Conservation (phyloP, 2,888 invertebrate species). For the Rugalucina vietnamica region DNA sequence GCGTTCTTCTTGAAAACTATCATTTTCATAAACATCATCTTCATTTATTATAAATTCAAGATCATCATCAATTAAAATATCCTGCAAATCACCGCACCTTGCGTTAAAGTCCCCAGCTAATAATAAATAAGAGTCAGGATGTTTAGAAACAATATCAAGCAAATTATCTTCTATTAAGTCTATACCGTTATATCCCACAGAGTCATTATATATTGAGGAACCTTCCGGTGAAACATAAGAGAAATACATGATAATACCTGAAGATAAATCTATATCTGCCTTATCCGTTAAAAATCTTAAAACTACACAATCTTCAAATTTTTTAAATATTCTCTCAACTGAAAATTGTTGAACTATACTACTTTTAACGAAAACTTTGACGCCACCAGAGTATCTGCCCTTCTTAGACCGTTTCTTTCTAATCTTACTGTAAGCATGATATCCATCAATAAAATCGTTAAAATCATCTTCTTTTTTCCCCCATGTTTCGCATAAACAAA, state of each 20-base stretch:
- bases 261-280: neutral
- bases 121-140: no score
- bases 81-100: no score
- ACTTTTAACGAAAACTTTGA: neutral
- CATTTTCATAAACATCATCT: no score
- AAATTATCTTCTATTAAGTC: neutral
- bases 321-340: neutral
- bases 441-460: neutral
- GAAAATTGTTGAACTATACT: neutral
- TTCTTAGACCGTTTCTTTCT: neutral
- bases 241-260: neutral
- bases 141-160: no score
- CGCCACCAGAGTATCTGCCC: neutral
- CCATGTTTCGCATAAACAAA: neutral
- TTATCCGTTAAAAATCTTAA: neutral
- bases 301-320: neutral
- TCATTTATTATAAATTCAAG: no score
- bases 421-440: neutral
- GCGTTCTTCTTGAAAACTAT: no score
- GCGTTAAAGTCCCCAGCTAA: no score
- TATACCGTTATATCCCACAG: conserved; percentile 1
- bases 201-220: neutral
- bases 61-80: no score
- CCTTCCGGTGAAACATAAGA: neutral
- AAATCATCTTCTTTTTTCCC: neutral